Percentiles rank a stretch among this genome's conserved stretches.
phyloP scores from a whole-genome alignment of 2,797 vertebrate species.

The Vireo griseus region DNA sequence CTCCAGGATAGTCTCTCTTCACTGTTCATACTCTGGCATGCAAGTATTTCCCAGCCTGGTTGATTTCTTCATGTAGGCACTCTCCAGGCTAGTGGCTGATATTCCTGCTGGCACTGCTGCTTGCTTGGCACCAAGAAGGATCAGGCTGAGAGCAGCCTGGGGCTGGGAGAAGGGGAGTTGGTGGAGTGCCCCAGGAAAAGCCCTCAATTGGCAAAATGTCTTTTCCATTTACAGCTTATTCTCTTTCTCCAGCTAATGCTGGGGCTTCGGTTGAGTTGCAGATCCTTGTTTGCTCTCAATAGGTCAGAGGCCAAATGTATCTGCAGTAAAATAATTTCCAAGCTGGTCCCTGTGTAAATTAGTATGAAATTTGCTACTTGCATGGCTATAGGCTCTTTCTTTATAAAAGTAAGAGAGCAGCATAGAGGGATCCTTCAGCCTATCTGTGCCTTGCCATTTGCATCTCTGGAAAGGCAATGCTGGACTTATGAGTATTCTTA shows the following conservation, averaged over 20 bases:
- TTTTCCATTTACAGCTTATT: not conserved
- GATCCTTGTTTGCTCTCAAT: not conserved
- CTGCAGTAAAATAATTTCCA: not conserved
- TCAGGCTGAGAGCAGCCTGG: not conserved
- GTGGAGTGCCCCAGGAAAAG: not conserved
- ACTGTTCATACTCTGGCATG: not conserved
- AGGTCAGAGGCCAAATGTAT: not conserved
- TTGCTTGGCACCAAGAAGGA: not conserved
- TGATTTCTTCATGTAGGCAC: accelerated
- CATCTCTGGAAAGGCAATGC: not conserved
- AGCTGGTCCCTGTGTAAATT: not conserved
- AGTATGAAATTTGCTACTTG: not conserved
- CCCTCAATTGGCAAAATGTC: not conserved
- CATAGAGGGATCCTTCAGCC: not conserved
- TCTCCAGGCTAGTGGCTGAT: not conserved
- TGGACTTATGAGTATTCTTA: not conserved
- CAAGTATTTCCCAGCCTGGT: not conserved
- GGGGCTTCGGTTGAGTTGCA: not conserved
- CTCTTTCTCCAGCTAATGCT: accelerated
- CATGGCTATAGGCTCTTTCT: not conserved
- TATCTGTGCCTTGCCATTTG: not conserved
- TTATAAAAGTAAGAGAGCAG: not conserved
- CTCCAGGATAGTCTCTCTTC: not conserved
- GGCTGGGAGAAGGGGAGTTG: not conserved
- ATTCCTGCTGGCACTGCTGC: not conserved